Conservation (phyloP, 2,888 invertebrate genomes). For the Drosophila formosana region DNA sequence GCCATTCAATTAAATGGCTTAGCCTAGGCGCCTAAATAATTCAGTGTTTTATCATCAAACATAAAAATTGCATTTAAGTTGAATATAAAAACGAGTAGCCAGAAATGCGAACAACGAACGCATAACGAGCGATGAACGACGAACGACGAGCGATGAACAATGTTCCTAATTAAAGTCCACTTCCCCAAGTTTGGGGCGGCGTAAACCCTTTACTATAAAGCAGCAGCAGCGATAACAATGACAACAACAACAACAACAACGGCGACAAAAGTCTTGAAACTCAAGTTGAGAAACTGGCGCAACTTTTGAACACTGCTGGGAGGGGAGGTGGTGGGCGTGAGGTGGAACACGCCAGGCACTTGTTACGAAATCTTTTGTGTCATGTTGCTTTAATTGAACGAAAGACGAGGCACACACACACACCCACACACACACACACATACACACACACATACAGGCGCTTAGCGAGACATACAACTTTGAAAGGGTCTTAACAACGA, state of each 20-base stretch:
- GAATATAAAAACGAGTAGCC: slow-evolving; percentile 11
- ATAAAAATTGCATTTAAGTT: slow-evolving; percentile 64
- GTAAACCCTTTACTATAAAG: slow-evolving; percentile 30
- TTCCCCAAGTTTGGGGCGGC: slow-evolving; percentile 11
- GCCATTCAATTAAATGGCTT: slow-evolving; percentile 39
- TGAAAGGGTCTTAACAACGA: slow-evolving; percentile 40
- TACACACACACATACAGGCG: background rate
- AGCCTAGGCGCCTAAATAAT: slow-evolving; percentile 50
- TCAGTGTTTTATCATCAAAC: slow-evolving; percentile 46
- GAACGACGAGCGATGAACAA: slow-evolving; percentile 10
- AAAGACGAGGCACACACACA: slow-evolving; percentile 41
- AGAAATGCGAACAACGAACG: slow-evolving; percentile 7
- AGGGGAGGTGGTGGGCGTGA: background rate
- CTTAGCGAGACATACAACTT: slow-evolving; percentile 23
- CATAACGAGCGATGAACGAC: background rate
- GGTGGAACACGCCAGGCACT: slow-evolving; percentile 31
- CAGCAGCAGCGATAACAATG: slow-evolving; percentile 11
- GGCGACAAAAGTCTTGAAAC: slow-evolving; percentile 24
- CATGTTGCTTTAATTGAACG: slow-evolving; percentile 72
- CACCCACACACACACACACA: slow-evolving; percentile 17
- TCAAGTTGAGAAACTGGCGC: slow-evolving; percentile 47
- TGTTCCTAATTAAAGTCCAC: slow-evolving; percentile 55
- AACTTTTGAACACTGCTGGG: slow-evolving; percentile 24
- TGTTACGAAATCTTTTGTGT: slow-evolving; percentile 66
- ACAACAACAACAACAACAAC: slow-evolving; percentile 10